A percentile compares a stretch with the other conserved stretches of the same genome.
phyloP scores from a whole-genome alignment of 2,113 vertebrate species.

The Leuciscus idus region DNA sequence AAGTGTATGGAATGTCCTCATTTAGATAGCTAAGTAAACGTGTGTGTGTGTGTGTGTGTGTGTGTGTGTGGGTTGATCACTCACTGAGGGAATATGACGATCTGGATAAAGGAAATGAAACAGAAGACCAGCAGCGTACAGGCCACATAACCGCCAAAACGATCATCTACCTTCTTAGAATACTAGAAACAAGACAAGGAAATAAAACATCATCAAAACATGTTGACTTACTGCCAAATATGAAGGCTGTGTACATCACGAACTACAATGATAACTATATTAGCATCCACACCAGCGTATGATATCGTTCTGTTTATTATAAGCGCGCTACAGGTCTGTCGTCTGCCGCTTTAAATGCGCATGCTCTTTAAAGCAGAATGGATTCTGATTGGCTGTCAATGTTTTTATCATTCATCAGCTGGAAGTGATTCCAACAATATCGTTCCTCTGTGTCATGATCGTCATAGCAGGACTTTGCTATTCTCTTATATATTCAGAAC shows the following conservation, averaged over 20 bases:
- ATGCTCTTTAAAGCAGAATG: no score
- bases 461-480: no score
- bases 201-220: neutral
- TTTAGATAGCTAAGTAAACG: neutral
- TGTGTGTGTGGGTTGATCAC: slow-evolving; percentile 62
- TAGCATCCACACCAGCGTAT: no score
- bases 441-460: no score
- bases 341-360: no score
- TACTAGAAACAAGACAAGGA: slow-evolving; percentile 75
- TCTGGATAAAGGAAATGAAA: slow-evolving; percentile 94
- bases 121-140: slow-evolving; percentile 93
- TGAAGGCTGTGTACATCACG: neutral
- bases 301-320: no score
- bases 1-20: neutral
- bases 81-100: slow-evolving; percentile 91
- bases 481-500: no score
- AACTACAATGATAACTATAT: no score
- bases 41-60: slow-evolving; percentile 1
- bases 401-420: no score
- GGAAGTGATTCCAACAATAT: no score
- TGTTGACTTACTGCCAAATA: neutral
- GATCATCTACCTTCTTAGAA: slow-evolving; percentile 92
- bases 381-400: no score
- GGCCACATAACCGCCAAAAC: slow-evolving; percentile 91
- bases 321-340: no score